Conservation (phyloP, 2,797 vertebrate species). For the Sarcophilus harrisii region DNA sequence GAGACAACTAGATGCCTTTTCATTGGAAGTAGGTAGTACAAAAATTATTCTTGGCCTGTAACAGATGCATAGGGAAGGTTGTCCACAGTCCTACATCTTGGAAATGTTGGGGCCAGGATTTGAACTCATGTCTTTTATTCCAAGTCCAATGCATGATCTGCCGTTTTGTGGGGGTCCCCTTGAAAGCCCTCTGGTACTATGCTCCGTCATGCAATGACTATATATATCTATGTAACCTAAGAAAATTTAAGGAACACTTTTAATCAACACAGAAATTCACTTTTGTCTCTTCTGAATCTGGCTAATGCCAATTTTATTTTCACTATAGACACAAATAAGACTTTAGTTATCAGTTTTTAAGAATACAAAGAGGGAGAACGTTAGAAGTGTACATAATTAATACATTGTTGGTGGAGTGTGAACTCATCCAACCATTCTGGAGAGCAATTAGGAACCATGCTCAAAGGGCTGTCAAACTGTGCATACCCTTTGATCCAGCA, state of each 20-base stretch:
- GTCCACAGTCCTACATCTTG: neutral
- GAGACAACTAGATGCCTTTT: neutral
- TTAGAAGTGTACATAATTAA: neutral
- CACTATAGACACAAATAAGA: constrained; percentile 44
- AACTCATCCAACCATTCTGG: too few species aligned
- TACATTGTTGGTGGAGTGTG: too few species aligned
- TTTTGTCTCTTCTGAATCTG: constrained; percentile 51
- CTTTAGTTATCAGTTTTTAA: constrained; percentile 53
- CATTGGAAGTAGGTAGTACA: neutral
- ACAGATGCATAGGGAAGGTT: neutral
- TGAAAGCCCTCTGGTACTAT: neutral
- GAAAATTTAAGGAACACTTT: constrained; percentile 58
- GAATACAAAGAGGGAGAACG: neutral
- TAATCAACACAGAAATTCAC: constrained; percentile 60
- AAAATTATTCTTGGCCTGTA: neutral
- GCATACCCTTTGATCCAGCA: too few species aligned
- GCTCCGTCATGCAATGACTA: neutral
- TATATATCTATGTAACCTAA: neutral
- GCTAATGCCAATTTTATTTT: constrained; percentile 65
- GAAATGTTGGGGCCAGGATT: neutral
- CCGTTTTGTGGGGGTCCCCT: neutral
- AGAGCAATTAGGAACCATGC: too few species aligned
- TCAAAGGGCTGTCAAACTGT: too few species aligned
- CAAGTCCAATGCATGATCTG: neutral
- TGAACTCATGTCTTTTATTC: neutral